Evolutionary conservation across 30 jellyfish, hydroid and myxozoan species (phyloP).

Genomic region (Rhopilema esculentum): DNA sequence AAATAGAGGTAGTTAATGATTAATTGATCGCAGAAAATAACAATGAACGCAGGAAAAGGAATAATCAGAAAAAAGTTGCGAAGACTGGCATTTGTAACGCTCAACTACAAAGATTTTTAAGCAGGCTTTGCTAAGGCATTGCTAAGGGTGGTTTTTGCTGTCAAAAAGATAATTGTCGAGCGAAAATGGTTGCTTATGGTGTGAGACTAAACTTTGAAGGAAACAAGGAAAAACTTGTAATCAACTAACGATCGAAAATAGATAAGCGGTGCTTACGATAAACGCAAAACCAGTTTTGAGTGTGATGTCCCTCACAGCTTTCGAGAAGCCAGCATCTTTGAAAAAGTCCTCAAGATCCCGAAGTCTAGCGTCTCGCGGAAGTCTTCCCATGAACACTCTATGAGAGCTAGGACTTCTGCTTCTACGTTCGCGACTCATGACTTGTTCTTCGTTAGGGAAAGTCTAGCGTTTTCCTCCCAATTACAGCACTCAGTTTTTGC

Average conservation of each 20-base stretch:
- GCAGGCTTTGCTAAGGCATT: too few relatives aligned
- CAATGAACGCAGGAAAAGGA: too few relatives aligned
- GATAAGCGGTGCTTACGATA: conserved; percentile 65
- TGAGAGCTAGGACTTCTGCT: conserved; percentile 62
- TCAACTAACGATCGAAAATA: background rate
- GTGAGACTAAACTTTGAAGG: background rate
- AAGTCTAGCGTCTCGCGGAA: conserved; percentile 85
- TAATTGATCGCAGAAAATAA: too few relatives aligned
- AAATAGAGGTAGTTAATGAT: too few relatives aligned
- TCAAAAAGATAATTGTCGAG: too few relatives aligned
- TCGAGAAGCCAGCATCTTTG: conserved; percentile 92
- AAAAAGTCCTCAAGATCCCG: conserved; percentile 91
- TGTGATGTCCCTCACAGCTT: conserved; percentile 79
- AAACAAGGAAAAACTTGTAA: background rate
- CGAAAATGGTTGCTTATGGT: too few relatives aligned
- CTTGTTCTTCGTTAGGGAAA: background rate
- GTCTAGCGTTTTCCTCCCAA: background rate
- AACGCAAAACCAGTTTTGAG: conserved; percentile 95
- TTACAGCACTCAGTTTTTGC: background rate
- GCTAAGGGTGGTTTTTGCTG: too few relatives aligned
- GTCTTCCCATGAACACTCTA: conserved; percentile 91
- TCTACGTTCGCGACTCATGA: conserved; percentile 64
- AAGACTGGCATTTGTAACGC: too few relatives aligned
- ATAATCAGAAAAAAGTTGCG: too few relatives aligned
- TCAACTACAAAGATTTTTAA: too few relatives aligned